Conservation (phyloP, 2,888 invertebrate species). For the Pedicia rivosa region DNA sequence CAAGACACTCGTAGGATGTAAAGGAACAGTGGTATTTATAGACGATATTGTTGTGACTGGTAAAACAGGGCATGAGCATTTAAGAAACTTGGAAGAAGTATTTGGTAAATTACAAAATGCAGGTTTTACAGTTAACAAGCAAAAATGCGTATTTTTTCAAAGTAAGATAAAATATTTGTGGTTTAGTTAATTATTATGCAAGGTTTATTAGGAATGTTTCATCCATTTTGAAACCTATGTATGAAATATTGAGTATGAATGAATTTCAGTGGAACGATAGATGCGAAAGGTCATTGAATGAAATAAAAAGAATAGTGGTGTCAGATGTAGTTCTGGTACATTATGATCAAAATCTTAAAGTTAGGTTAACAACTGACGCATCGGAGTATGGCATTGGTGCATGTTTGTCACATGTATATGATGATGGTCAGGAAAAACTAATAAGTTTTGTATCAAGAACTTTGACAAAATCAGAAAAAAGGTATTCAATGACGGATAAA, state of each 20-base stretch:
- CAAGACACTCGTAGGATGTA: too few relatives aligned
- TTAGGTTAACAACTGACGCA: not conserved
- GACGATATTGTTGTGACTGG: too few relatives aligned
- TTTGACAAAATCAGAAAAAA: not conserved
- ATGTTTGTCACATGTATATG: not conserved
- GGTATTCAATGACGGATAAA: not conserved
- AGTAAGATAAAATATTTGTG: too few relatives aligned
- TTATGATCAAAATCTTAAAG: constrained; percentile 10
- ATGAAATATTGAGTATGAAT: constrained; percentile 13
- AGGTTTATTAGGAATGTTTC: constrained; percentile 20
- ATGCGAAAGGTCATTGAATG: constrained; percentile 18
- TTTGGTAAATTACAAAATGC: too few relatives aligned
- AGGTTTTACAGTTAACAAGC: too few relatives aligned
- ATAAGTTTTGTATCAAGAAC: not conserved
- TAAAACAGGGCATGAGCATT: too few relatives aligned
- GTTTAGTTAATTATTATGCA: constrained; percentile 23
- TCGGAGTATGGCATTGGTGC: not conserved
- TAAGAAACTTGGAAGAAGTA: too few relatives aligned
- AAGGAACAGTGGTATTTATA: too few relatives aligned
- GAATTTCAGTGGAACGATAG: constrained; percentile 16
- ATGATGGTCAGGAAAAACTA: not conserved
- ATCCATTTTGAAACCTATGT: constrained; percentile 17
- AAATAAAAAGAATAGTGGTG: constrained; percentile 16
- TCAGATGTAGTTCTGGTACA: constrained; percentile 12
- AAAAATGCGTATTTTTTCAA: too few relatives aligned